Percentiles rank a stretch among this genome's conserved stretches.
Conservation (phyloP, 2,113 vertebrate species). For the Hypomesus transpacificus region DNA sequence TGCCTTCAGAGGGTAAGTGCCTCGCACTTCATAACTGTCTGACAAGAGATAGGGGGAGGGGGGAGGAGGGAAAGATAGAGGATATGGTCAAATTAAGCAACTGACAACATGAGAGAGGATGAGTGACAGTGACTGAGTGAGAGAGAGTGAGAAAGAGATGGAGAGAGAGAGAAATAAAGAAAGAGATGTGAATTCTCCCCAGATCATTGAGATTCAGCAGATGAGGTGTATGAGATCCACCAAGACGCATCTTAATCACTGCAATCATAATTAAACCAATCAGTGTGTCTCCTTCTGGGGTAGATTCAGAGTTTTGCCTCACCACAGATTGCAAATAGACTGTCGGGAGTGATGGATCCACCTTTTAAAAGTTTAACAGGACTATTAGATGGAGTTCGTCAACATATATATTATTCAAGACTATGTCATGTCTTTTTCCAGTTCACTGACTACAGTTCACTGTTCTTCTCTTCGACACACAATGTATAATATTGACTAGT, state of each 20-base stretch:
- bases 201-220: conserved; percentile 48
- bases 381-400: conserved; percentile 56
- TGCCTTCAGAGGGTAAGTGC: conserved; percentile 55
- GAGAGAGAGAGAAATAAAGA: not conserved
- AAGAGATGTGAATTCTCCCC: not conserved
- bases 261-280: conserved; percentile 65
- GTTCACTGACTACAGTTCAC: conserved; percentile 40
- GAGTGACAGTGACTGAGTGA: not conserved
- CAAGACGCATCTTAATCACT: conserved; percentile 56
- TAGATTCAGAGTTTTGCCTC: conserved; percentile 27
- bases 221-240: conserved; percentile 38
- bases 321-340: conserved; percentile 5
- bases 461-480: conserved; percentile 13
- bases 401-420: conserved; percentile 61
- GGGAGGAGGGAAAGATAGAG: not conserved
- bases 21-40: conserved; percentile 27
- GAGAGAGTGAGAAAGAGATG: not conserved
- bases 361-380: conserved; percentile 56
- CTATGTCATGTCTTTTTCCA: conserved; percentile 43
- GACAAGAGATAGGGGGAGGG: not conserved
- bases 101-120: not conserved
- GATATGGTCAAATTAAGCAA: not conserved
- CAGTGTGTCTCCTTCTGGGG: conserved; percentile 37
- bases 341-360: conserved; percentile 17
- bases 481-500: no score